Evolutionary conservation across 2,888 invertebrate species (phyloP), one percentile per base, ranked within the genome.

Genomic region (Cryptus armator): DNA sequence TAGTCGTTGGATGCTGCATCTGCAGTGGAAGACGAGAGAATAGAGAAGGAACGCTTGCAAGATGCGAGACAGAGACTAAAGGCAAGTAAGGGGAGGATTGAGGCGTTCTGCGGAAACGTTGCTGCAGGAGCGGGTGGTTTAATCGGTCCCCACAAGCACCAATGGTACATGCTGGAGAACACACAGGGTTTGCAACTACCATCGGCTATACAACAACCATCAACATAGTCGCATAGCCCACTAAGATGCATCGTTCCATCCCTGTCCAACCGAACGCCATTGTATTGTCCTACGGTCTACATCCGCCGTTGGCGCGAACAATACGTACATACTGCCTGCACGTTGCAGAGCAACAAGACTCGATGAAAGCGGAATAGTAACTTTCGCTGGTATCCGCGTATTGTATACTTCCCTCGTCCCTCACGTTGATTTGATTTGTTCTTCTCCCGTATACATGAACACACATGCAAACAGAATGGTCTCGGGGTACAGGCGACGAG

Each of bases 221-320:
- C 75, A 59, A 59, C 46, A 59, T 75, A 32, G 32, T 48, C 9
- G 64, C 75, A 51, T 59, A 53, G 51, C 32, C 53, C 14, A 24
- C 71, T 48, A 64, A 10, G 71, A 16, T 37, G 24, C 24, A 19
- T 66, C 51, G 44, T 70, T n/a, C 71, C 64, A 56, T 66, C 71
- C 53, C 66, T 10, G 70, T 9, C 37, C 29, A 70, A 19, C 48
- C 44, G 37, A 37, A 37, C 59, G 24, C 37, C 66, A 74, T 56
- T 56, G 64, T 78, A 75, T 75, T 82, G 81, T 85, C 48, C 70
- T 48, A 59, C 46, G 29, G n/a, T 67, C 78, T 66, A 70, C 81
- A 84, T 84, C 78, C 74, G 78, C 37, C 77, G 75, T 74, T 81
- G 77, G 53, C 81, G 43, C 74, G 66, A 71, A 85, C 78, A 70